A percentile compares a stretch with the other conserved stretches of the same genome.
Conservation (phyloP, 2,113 vertebrate genomes). For the Serinus canaria region DNA sequence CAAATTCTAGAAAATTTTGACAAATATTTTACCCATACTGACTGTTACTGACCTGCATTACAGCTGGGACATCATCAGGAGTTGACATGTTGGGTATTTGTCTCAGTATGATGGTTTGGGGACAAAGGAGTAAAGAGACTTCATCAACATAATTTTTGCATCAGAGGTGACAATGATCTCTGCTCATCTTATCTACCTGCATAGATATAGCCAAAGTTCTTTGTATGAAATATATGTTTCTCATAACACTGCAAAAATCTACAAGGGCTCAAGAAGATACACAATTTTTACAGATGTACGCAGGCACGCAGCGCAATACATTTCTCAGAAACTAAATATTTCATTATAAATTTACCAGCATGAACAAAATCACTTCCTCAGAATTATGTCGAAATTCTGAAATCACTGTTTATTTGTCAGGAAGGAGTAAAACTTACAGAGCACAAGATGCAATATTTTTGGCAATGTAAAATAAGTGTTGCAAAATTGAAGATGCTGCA, state of each 20-base stretch:
- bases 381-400: background rate
- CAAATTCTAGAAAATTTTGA: background rate
- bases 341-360: background rate
- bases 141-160: background rate
- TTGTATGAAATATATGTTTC: background rate
- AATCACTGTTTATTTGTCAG: background rate
- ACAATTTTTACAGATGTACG: background rate
- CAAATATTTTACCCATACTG: background rate
- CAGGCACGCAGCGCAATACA: background rate
- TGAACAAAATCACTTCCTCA: background rate
- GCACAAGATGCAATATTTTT: background rate
- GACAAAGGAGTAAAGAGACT: background rate
- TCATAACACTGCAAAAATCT: background rate
- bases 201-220: background rate
- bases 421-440: background rate
- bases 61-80: background rate
- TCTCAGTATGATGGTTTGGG: background rate
- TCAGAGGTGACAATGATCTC: background rate
- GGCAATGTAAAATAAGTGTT: background rate
- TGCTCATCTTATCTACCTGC: background rate
- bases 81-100: background rate
- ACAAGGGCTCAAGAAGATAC: background rate
- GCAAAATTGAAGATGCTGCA: background rate
- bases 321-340: background rate
- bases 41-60: background rate